Base-by-base conservation (phyloP, 2,888 invertebrate genomes). In the Caenorhabditis japonica region DNA sequence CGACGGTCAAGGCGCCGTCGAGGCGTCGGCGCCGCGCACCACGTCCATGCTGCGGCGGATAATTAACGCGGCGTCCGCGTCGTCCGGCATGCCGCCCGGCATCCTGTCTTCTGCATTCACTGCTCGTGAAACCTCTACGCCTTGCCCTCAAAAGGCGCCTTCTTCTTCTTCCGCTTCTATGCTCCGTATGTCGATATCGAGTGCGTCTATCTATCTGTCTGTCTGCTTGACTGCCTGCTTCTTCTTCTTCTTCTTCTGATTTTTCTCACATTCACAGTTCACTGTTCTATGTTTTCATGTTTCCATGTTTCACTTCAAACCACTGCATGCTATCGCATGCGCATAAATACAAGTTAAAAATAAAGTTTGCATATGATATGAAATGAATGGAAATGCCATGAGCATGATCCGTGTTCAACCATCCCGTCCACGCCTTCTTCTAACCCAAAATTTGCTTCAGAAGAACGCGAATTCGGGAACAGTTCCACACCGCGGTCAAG, bases 401-500 rank as follows among this genome's bases (percentile, higher is more conserved):
- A 30, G 30, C 30, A 30, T 10, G 10, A 30, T 30, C 7, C 46
- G 25, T 46, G 27, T 46, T 3, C 38, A n/a, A 30, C 8, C 30
- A 17, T 33, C 47, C 2, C 27, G 8, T 47, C 4, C 25, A 12
- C 33, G 19, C n/a, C 19, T 4, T 30, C 8, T 5, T n/a, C 21
- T n/a, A 3, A 23, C 3, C 79, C n/a, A n/a, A n/a, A n/a, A n/a
- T n/a, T n/a, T n/a, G n/a, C n/a, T 84, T 66, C 77, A 85, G 86
- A 86, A 55, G 86, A 86, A 60, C 75, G 82, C 34, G 85, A 85
- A 36, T 71, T 84, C 21, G 82, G 77, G 7, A 82, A 79, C 27
- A 79, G 81, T n/a, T 83, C 83, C 15, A 82, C 84, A 8, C 84
- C 85, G 4, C 66, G 79, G 52, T 80, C 78, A 5, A 82, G 79